phyloP scores from a whole-genome alignment of 2,113 vertebrate species.

The Tupaia chinensis region DNA sequence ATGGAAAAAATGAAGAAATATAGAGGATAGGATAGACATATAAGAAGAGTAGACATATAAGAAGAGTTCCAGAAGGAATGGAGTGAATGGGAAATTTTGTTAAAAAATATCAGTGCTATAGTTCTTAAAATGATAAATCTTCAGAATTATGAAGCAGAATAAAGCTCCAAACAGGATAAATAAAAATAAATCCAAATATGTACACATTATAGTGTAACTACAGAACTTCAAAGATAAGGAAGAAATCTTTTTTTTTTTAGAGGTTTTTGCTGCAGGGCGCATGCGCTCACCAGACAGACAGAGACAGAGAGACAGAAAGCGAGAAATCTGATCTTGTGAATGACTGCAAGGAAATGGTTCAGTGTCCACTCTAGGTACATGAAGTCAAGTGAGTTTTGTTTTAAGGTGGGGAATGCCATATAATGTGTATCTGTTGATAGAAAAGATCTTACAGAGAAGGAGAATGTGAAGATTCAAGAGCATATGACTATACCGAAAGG shows the following conservation, averaged over 20 bases:
- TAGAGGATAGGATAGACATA: neutral
- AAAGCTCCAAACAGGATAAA: neutral
- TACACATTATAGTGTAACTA: neutral
- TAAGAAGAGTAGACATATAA: neutral
- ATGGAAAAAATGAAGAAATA: neutral
- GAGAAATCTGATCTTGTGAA: neutral
- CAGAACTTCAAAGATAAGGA: neutral
- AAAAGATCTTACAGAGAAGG: neutral
- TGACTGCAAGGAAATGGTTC: neutral
- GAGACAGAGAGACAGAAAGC: no score
- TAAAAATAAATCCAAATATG: neutral
- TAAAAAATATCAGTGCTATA: neutral
- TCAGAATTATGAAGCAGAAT: neutral
- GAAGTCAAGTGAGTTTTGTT: neutral
- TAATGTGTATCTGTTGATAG: neutral
- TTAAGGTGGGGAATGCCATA: neutral
- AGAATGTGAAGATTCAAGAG: neutral
- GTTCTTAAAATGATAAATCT: neutral
- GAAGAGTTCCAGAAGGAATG: neutral
- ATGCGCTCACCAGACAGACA: no score
- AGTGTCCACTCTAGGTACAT: neutral
- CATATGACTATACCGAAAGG: rapidly evolving
- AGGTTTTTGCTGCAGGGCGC: no score
- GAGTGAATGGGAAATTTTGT: neutral
- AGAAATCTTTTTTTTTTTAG: neutral